A percentile compares a stretch with the other conserved stretches of the same genome.
Conservation (phyloP, 2,113 vertebrate genomes). For the Epinephelus cyanopodus region DNA sequence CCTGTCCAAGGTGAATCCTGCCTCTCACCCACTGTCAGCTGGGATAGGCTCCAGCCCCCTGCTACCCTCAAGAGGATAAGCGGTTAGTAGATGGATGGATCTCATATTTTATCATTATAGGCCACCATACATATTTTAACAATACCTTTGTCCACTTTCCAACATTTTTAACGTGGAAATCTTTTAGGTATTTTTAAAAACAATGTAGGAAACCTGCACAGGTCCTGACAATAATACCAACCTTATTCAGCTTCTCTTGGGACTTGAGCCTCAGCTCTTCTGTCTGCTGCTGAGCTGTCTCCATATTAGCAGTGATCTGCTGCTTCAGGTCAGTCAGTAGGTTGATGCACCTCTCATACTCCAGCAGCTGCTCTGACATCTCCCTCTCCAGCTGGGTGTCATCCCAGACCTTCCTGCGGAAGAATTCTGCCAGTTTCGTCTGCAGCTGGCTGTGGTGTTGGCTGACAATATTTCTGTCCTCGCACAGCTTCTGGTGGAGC, state of each 20-base stretch:
- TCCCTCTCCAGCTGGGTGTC: constrained; percentile 40
- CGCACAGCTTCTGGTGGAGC: constrained; percentile 68
- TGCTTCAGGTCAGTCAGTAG: constrained; percentile 77
- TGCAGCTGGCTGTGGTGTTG: constrained; percentile 79
- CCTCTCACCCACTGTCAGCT: too few relatives aligned
- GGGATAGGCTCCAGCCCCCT: too few relatives aligned
- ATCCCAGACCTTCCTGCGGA: constrained; percentile 73
- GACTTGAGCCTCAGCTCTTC: constrained; percentile 60
- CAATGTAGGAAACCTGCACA: neutral
- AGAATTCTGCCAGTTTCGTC: constrained; percentile 74
- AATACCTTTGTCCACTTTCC: neutral
- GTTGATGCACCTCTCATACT: constrained; percentile 76
- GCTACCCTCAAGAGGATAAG: too few relatives aligned
- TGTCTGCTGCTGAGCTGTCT: constrained; percentile 63
- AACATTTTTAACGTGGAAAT: neutral
- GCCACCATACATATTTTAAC: neutral
- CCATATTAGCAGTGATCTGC: constrained; percentile 37
- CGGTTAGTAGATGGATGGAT: too few relatives aligned
- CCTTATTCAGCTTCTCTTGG: constrained; percentile 71
- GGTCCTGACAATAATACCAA: neutral
- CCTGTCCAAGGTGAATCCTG: too few relatives aligned
- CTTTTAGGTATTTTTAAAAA: neutral
- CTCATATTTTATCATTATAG: neutral
- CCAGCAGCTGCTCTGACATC: constrained; percentile 59
- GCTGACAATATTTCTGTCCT: constrained; percentile 71